phyloP scores from a whole-genome alignment of 2,888 invertebrate species.

The Asteroscopus sphinx region DNA sequence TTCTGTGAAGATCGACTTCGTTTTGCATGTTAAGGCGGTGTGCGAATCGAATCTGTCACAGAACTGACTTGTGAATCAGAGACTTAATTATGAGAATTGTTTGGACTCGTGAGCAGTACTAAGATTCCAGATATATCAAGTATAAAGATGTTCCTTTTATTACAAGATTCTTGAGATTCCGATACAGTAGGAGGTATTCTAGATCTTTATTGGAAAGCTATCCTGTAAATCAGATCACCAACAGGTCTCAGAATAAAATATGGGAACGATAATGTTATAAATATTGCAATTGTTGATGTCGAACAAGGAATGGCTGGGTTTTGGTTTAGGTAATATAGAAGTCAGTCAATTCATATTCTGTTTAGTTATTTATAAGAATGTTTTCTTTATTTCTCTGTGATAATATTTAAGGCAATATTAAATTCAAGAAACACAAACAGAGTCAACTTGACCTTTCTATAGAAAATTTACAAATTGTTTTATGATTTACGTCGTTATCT shows the following conservation, averaged over 20 bases:
- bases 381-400: slow-evolving; percentile 17
- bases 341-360: slow-evolving; percentile 10
- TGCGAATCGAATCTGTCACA: slow-evolving; percentile 55
- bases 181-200: slow-evolving; percentile 9
- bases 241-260: slow-evolving; percentile 27
- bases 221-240: slow-evolving; percentile 33
- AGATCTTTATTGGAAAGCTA: slow-evolving; percentile 31
- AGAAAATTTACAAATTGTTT: slow-evolving; percentile 9
- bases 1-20: slow-evolving; percentile 54
- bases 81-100: slow-evolving; percentile 31
- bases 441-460: slow-evolving; percentile 5
- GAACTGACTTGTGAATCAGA: slow-evolving; percentile 44
- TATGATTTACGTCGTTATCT: slow-evolving; percentile 4
- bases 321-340: slow-evolving; percentile 20
- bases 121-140: too few species aligned
- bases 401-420: slow-evolving; percentile 24
- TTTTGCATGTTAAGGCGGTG: slow-evolving; percentile 70
- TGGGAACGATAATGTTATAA: slow-evolving; percentile 11
- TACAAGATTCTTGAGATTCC: slow-evolving; percentile 8
- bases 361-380: slow-evolving; percentile 7
- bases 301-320: slow-evolving; percentile 11
- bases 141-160: slow-evolving; percentile 14
- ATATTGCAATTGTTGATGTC: slow-evolving; percentile 31
- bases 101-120: neutral
- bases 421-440: slow-evolving; percentile 19